phyloP scores from a whole-genome alignment of 2,888 invertebrate species.

The Formica aserva region DNA sequence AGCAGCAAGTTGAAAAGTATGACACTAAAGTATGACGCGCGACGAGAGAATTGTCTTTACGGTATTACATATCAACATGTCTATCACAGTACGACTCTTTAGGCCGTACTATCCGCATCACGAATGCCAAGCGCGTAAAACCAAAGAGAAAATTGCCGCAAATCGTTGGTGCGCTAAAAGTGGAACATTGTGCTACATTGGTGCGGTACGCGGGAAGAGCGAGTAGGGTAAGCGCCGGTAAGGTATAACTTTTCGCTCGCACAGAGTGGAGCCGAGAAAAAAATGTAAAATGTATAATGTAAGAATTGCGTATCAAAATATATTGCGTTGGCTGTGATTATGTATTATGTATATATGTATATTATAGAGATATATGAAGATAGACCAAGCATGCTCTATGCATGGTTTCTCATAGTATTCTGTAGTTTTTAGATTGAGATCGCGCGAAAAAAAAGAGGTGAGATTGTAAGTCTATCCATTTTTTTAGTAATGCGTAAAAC shows the following conservation, averaged over 20 bases:
- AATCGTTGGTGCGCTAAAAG: conserved; percentile 71
- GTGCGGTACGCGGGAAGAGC: conserved; percentile 68
- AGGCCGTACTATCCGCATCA: not conserved
- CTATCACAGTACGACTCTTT: conserved; percentile 35
- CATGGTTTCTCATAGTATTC: no score
- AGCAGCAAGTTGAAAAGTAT: not conserved
- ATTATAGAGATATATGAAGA: no score
- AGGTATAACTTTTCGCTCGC: not conserved
- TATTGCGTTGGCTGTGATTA: not conserved
- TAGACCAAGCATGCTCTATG: no score
- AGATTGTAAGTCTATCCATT: no score
- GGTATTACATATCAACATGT: conserved; percentile 75
- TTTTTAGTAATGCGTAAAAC: no score
- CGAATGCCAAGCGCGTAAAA: conserved; percentile 44
- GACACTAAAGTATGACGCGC: not conserved
- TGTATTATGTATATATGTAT: no score
- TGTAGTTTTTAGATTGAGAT: no score
- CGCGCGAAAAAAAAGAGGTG: no score
- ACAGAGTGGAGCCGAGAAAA: conserved; percentile 58
- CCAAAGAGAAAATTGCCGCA: conserved; percentile 66
- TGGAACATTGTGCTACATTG: conserved; percentile 81
- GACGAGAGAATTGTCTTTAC: conserved; percentile 58
- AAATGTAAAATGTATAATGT: conserved; percentile 56
- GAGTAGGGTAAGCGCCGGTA: conserved; percentile 61
- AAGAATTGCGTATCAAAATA: conserved; percentile 65